phyloP scores from a whole-genome alignment of 2,888 invertebrate species.

The Beris morrisii region DNA sequence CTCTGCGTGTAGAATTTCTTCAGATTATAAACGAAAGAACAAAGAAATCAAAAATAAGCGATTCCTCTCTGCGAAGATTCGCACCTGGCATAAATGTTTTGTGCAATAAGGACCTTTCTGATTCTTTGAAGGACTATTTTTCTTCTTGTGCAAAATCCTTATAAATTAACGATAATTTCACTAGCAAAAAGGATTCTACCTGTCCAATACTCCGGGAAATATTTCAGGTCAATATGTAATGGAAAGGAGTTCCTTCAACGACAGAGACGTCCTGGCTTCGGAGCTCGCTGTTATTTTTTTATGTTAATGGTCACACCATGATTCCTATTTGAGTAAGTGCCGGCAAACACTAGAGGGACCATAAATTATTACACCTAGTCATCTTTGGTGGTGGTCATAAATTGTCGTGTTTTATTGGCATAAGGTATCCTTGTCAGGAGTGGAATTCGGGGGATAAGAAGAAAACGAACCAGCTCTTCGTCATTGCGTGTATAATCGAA shows the following conservation, averaged over 20 bases:
- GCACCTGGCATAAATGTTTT: too few relatives aligned
- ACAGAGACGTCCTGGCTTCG: conserved; percentile 24
- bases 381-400: conserved; percentile 21
- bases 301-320: not conserved
- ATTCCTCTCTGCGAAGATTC: too few relatives aligned
- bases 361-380: conserved; percentile 27
- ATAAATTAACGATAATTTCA: not conserved
- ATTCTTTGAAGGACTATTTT: not conserved
- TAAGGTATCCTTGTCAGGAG: conserved; percentile 19
- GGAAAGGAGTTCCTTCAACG: not conserved
- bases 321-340: conserved; percentile 27
- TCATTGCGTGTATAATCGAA: conserved; percentile 27
- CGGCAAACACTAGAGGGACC: conserved; percentile 26
- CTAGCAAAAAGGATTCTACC: conserved; percentile 7
- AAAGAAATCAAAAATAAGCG: too few relatives aligned
- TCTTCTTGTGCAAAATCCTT: too few relatives aligned
- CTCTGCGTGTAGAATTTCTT: not conserved
- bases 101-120: too few relatives aligned
- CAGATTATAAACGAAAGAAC: too few relatives aligned
- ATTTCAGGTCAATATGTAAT: too few relatives aligned
- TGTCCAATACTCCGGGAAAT: not conserved
- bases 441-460: conserved; percentile 2
- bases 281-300: too few relatives aligned
- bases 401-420: conserved; percentile 26
- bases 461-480: conserved; percentile 11